Base-by-base conservation (phyloP, 2,113 vertebrate species). In the Irena cyanogastra region DNA sequence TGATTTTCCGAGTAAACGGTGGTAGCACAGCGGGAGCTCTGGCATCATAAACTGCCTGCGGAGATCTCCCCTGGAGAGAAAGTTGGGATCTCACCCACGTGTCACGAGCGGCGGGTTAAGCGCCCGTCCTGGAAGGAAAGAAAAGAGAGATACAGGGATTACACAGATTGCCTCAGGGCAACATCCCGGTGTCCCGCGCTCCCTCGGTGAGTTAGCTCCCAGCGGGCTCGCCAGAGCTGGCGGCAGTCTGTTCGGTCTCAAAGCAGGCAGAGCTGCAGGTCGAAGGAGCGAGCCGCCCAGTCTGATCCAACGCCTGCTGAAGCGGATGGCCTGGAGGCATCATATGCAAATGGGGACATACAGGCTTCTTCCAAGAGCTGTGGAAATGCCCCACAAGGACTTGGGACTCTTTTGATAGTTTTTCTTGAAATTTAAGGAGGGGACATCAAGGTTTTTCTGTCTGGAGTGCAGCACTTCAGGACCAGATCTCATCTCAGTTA, bases 241-340 rank as follows among this genome's bases (percentile, higher is more conserved):
- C 63, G 65, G 37, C 69, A 4, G 3, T 1, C 28, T 27, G 65
- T 10, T 71, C 22, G 35, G 24, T 65, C 54, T 54, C 22, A 9
- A 9, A 83, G 26, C 17, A 8, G 45, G 13, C 69, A 24, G 68
- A 82, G 66, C 83, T 18, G 81, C 20, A 31, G 89, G 94, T 94
- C 37, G 30, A 5, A 63, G 86, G 7, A 91, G 57, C 28, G 21
- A 93, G 61, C 27, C 2, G 16, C 66, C 50, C 82, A 7, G 74
- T 69, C 69, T 82, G 91, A 94, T 72, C 69, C 72, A 3, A 1
- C 2, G 35, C 61, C 33, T 21, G 49, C 76, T 39, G 57, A 42
- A 91, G 66, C 33, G 21, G 74, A 65, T 89, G 93, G 95, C 94
- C 94, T 64, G 81, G 21, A 80, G 94, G 93, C 95, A 93, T 65